Conservation (phyloP, 1,140 invertebrate species). For the Planococcus citri region DNA sequence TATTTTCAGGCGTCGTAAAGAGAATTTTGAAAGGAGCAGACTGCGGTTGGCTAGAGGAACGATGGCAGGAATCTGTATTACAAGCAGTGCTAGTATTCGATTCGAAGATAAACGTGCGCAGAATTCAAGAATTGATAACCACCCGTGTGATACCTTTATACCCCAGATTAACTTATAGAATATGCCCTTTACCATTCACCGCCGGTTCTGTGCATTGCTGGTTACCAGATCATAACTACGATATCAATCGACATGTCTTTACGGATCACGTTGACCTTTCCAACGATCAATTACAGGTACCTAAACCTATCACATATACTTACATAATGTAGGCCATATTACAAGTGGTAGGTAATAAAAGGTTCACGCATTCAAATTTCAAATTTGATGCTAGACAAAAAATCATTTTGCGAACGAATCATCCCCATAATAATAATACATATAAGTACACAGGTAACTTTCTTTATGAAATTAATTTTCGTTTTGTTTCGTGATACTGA, state of each 20-base stretch:
- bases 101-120: slow-evolving; percentile 35
- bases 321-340: too few relatives aligned
- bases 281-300: background rate
- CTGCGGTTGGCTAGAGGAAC: slow-evolving; percentile 37
- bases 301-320: too few relatives aligned
- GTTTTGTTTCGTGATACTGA: too few relatives aligned
- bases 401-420: too few relatives aligned
- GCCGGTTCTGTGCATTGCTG: slow-evolving; percentile 38
- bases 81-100: slow-evolving; percentile 41
- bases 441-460: too few relatives aligned
- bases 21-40: slow-evolving; percentile 14
- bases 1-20: background rate
- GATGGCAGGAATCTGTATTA: slow-evolving; percentile 34
- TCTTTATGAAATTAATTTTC: too few relatives aligned
- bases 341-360: too few relatives aligned
- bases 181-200: slow-evolving; percentile 32
- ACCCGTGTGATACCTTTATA: slow-evolving; percentile 38
- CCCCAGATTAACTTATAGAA: slow-evolving; percentile 38
- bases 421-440: too few relatives aligned
- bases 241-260: slow-evolving; percentile 42
- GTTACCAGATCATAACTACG: slow-evolving; percentile 39
- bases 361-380: too few relatives aligned
- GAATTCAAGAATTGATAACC: slow-evolving; percentile 36
- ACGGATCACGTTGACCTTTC: slow-evolving; percentile 10
- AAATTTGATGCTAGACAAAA: too few relatives aligned